These are phyloP conservation scores for Zoanthus sociatus DNA, from an alignment of 92 coral and sea anemone species.

Conservation along the genomic window DNA sequence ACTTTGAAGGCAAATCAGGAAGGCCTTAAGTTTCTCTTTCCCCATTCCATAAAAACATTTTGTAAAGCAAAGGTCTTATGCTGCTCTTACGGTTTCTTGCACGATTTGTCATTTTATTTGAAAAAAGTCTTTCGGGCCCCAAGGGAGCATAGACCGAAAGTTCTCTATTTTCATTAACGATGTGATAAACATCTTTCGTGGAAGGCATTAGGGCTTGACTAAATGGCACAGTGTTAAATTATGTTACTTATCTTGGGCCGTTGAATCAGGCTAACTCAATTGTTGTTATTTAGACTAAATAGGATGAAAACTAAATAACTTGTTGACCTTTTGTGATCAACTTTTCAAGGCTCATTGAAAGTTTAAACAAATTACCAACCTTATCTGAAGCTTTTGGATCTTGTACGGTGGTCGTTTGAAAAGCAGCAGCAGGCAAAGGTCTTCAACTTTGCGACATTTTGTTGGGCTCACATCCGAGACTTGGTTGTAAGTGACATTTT, in stretches of 20 bases:
- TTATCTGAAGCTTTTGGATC: constrained; percentile 31
- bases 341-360: constrained; percentile 34
- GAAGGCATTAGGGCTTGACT: constrained; percentile 62
- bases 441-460: not conserved
- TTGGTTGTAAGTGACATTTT: constrained; percentile 23
- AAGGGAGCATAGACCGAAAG: not conserved
- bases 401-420: constrained; percentile 3
- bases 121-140: not conserved
- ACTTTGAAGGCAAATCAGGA: not conserved
- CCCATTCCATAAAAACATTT: not conserved
- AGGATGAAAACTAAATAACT: constrained; percentile 37
- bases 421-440: constrained; percentile 1
- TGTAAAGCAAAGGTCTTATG: not conserved
- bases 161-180: constrained; percentile 54
- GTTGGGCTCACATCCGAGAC: constrained; percentile 18
- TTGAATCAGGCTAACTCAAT: constrained; percentile 37
- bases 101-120: not conserved
- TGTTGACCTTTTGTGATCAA: constrained; percentile 57
- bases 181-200: constrained; percentile 69
- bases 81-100: not conserved
- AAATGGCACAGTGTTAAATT: constrained; percentile 57
- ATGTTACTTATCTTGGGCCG: constrained; percentile 53
- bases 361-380: constrained; percentile 45
- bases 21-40: not conserved
- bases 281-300: constrained; percentile 40